A percentile compares a stretch with the other conserved stretches of the same genome.
These are phyloP conservation scores for Cephus spinipes DNA, from an alignment of 2,888 invertebrate genomes.

Conservation along the genomic window DNA sequence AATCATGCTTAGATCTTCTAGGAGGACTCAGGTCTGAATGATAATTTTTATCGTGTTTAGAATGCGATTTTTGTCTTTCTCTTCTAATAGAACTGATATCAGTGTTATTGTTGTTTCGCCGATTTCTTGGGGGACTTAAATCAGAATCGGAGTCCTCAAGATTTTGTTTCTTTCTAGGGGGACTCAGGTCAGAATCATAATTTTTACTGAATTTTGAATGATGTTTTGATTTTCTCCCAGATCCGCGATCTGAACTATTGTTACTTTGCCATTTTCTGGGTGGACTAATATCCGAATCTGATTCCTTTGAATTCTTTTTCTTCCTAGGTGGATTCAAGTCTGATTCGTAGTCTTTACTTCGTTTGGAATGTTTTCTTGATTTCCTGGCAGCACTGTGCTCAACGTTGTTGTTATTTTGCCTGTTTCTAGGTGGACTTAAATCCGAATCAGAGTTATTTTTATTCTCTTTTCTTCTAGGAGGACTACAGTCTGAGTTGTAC, in stretches of 20 bases:
- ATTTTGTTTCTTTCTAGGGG: conserved; percentile 25
- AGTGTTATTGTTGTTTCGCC: conserved; percentile 21
- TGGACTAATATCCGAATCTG: conserved; percentile 36
- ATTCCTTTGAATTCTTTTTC: conserved; percentile 28
- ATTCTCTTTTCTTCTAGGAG: conserved; percentile 23
- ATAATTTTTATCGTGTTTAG: neutral
- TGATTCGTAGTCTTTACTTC: conserved; percentile 14
- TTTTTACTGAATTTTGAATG: neutral
- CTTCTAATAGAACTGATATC: conserved; percentile 17
- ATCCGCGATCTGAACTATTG: neutral
- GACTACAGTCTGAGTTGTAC: conserved; percentile 58
- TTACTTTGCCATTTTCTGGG: conserved; percentile 30
- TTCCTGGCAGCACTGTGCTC: conserved; percentile 16
- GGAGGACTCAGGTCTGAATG: conserved; percentile 52
- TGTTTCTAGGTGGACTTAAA: conserved; percentile 42
- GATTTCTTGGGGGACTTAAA: conserved; percentile 43
- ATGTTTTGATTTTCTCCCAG: conserved; percentile 10
- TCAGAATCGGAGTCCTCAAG: conserved; percentile 37
- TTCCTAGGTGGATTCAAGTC: conserved; percentile 56
- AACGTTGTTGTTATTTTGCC: conserved; percentile 20
- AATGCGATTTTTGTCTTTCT: conserved; percentile 2
- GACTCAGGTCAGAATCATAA: conserved; percentile 28
- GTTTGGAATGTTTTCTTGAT: conserved; percentile 49
- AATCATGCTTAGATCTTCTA: conserved; percentile 41
- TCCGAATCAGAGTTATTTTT: conserved; percentile 37